Evolutionary conservation across 2,888 invertebrate genomes (phyloP).

Genomic region (Cecidostiba fungosa): DNA sequence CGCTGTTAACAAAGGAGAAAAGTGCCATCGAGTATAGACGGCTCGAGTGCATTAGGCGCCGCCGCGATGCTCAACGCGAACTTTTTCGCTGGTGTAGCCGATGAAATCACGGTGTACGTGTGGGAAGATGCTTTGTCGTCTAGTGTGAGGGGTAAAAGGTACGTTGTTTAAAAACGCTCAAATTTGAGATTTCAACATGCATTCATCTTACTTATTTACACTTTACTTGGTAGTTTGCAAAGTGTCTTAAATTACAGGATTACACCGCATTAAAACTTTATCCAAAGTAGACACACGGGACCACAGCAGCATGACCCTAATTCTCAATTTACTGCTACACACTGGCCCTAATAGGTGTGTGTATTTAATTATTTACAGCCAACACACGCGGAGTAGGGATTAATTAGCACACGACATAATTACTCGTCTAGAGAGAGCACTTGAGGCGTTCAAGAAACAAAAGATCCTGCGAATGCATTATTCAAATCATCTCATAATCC

Average conservation of each 20-base stretch:
- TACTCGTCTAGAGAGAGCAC: background rate
- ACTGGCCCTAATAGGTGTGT: slow-evolving; percentile 1
- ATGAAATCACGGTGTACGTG: slow-evolving; percentile 1
- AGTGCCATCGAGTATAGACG: slow-evolving; percentile 38
- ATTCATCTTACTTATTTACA: too few relatives aligned
- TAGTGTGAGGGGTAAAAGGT: background rate
- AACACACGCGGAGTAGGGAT: background rate
- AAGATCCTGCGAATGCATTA: background rate
- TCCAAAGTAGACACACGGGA: background rate
- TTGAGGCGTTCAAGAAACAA: background rate
- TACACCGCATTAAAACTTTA: background rate
- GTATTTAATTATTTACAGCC: background rate
- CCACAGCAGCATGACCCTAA: background rate
- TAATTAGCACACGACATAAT: slow-evolving; percentile 26
- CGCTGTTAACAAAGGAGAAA: slow-evolving; percentile 42
- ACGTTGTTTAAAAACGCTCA: background rate
- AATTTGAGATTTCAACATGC: background rate
- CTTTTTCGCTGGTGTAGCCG: slow-evolving; percentile 11
- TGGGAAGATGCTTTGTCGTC: background rate
- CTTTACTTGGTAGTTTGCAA: too few relatives aligned
- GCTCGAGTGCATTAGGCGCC: slow-evolving; percentile 53
- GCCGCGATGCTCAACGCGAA: slow-evolving; percentile 8
- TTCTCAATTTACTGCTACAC: background rate
- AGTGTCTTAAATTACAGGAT: background rate
- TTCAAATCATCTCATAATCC: slow-evolving; percentile 5